Conservation (phyloP, 1,140 invertebrate genomes). For the Varroa destructor region DNA sequence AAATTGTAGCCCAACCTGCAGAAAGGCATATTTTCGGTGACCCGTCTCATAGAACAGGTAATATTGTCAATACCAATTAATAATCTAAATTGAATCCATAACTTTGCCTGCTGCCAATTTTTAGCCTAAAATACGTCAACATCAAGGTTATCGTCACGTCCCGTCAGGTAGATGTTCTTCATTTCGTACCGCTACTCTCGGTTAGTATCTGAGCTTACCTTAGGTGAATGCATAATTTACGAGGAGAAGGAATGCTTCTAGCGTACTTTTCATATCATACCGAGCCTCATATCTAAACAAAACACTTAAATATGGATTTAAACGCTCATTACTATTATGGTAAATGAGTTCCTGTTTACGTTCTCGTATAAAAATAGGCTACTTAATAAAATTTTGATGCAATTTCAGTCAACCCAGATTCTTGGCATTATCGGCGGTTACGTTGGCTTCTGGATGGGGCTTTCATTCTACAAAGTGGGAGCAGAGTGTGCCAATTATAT, state of each 20-base stretch:
- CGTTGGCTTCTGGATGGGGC: slow-evolving; percentile 24
- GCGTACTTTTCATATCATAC: background rate
- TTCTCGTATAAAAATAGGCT: too few relatives aligned
- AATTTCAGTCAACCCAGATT: slow-evolving; percentile 4
- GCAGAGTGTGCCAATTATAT: background rate
- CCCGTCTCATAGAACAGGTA: too few relatives aligned
- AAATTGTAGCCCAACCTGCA: too few relatives aligned
- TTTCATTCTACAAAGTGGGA: slow-evolving; percentile 23
- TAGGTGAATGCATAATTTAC: background rate
- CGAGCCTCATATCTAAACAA: too few relatives aligned
- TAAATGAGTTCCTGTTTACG: too few relatives aligned
- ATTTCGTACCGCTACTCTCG: slow-evolving; percentile 9
- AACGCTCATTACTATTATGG: too few relatives aligned
- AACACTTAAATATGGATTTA: too few relatives aligned
- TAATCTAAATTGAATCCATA: too few relatives aligned
- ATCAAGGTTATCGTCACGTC: slow-evolving; percentile 24
- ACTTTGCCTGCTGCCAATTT: background rate
- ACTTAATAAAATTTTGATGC: background rate
- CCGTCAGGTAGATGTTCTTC: slow-evolving; percentile 20
- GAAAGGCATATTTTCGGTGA: too few relatives aligned
- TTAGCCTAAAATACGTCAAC: slow-evolving; percentile 21
- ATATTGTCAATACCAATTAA: too few relatives aligned
- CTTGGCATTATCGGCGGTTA: slow-evolving; percentile 19
- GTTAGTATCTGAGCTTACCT: background rate
- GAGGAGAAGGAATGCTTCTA: background rate